Conservation (phyloP, 2,888 invertebrate species). For the Theretra japonica region DNA sequence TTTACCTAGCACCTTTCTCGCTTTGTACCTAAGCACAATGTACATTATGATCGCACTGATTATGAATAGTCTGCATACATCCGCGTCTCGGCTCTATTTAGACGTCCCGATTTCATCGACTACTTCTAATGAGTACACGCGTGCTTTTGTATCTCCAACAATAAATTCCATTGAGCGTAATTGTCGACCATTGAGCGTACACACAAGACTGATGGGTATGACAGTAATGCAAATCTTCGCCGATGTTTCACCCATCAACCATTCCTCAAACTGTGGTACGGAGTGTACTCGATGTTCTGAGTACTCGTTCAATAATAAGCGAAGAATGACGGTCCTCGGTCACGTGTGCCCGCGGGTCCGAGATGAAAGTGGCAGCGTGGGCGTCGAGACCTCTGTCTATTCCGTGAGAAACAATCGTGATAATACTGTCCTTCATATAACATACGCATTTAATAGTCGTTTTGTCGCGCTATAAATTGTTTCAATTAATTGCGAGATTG, state of each 20-base stretch:
- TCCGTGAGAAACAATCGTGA: slow-evolving; percentile 66
- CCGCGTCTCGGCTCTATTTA: slow-evolving; percentile 15
- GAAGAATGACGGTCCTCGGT: slow-evolving; percentile 65
- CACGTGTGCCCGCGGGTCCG: slow-evolving; percentile 71
- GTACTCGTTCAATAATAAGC: slow-evolving; percentile 51
- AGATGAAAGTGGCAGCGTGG: slow-evolving; percentile 80
- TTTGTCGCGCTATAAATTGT: slow-evolving; percentile 13
- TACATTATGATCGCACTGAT: slow-evolving; percentile 20
- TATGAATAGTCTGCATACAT: slow-evolving; percentile 19
- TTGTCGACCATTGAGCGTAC: slow-evolving; percentile 61
- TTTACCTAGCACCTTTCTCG: not conserved
- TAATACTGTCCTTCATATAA: slow-evolving; percentile 52
- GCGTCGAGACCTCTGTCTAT: slow-evolving; percentile 59
- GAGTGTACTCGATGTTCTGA: slow-evolving; percentile 61
- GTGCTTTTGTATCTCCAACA: slow-evolving; percentile 46
- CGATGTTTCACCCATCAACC: slow-evolving; percentile 59
- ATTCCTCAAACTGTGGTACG: slow-evolving; percentile 53
- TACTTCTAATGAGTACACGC: slow-evolving; percentile 47
- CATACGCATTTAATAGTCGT: slow-evolving; percentile 12
- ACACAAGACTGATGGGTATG: slow-evolving; percentile 62
- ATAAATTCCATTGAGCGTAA: slow-evolving; percentile 58
- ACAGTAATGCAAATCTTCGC: slow-evolving; percentile 69
- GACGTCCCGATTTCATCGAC: slow-evolving; percentile 37
- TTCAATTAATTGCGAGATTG: slow-evolving; percentile 25
- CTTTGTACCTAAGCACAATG: slow-evolving; percentile 5